Percentiles rank a stretch among this genome's conserved stretches.
Conservation (phyloP, 2,888 invertebrate species). For the Parthenolecanium corni region DNA sequence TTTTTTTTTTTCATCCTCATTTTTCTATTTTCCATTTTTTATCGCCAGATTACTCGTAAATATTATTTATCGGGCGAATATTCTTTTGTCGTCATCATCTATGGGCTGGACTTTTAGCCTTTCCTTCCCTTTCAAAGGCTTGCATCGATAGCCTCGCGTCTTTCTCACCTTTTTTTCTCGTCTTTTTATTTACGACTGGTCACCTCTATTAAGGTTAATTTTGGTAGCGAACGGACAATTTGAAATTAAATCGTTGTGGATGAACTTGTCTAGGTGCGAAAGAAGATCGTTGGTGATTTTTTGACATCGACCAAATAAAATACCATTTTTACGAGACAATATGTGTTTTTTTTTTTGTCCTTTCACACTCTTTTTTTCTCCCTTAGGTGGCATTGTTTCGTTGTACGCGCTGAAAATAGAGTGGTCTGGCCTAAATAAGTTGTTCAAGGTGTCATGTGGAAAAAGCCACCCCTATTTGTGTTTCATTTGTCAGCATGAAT, state of each 20-base stretch:
- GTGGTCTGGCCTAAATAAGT: neutral
- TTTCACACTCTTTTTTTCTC: neutral
- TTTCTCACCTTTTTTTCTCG: neutral
- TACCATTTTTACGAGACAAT: conserved; percentile 17
- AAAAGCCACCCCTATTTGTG: neutral
- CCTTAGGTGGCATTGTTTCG: neutral
- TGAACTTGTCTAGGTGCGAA: conserved; percentile 6
- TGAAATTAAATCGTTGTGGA: neutral
- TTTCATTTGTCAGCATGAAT: neutral
- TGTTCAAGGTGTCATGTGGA: neutral
- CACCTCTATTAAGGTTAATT: neutral
- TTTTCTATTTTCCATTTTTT: neutral
- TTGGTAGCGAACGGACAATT: neutral
- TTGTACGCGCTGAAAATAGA: neutral
- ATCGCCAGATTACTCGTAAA: neutral
- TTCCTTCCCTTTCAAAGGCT: neutral
- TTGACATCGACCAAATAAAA: conserved; percentile 12
- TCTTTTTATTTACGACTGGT: neutral
- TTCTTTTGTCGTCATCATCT: too few species aligned
- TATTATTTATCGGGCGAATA: neutral
- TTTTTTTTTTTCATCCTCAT: neutral
- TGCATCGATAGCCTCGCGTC: neutral
- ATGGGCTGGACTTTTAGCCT: too few species aligned
- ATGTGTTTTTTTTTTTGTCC: neutral
- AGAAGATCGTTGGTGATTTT: conserved; percentile 18